Conservation (phyloP, 2,888 invertebrate genomes). For the Acanthosepion pharaonis region DNA sequence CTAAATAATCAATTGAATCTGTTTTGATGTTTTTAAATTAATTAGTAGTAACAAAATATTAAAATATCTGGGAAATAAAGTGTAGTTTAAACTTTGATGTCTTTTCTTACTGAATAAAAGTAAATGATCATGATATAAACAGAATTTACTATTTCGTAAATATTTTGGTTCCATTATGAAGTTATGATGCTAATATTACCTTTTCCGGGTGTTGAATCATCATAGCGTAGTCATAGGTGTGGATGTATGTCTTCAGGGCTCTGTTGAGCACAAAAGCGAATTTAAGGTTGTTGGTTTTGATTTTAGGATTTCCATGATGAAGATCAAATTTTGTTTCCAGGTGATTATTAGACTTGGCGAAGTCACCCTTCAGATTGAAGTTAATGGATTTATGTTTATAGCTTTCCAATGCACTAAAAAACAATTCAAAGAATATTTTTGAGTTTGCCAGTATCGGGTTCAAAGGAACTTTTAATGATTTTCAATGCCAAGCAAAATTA, state of each 20-base stretch:
- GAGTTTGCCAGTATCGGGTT: background rate
- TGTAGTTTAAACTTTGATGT: no score
- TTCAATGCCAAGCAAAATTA: background rate
- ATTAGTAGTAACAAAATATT: no score
- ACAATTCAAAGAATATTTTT: background rate
- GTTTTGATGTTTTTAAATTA: no score
- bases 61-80: no score
- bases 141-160: no score
- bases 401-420: background rate
- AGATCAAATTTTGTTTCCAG: conserved; percentile 1
- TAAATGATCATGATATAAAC: no score
- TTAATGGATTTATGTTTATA: background rate
- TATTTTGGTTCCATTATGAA: background rate
- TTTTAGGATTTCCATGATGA: background rate
- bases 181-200: conserved; percentile 40
- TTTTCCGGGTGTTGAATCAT: conserved; percentile 44
- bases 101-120: no score
- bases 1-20: no score
- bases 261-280: conserved; percentile 50
- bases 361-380: background rate
- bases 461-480: background rate
- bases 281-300: conserved; percentile 47
- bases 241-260: conserved; percentile 38
- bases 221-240: conserved; percentile 42
- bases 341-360: background rate